Evolutionary conservation across 2,888 invertebrate species (phyloP).

Genomic region (Erebia palarica): DNA sequence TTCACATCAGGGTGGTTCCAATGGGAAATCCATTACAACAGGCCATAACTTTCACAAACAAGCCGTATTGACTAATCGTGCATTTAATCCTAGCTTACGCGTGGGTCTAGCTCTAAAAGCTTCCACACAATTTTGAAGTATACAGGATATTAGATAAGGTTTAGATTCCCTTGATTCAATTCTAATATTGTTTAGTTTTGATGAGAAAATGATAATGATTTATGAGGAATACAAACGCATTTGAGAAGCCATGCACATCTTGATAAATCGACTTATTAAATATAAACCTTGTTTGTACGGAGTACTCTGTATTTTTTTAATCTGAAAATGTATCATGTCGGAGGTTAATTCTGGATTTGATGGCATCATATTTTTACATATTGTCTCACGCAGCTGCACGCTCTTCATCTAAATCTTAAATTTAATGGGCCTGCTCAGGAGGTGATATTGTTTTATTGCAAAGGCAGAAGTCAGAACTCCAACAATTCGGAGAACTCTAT

Average conservation of each 20-base stretch:
- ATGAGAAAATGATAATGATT: slow-evolving; percentile 63
- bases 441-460: slow-evolving; percentile 35
- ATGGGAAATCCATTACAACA: slow-evolving; percentile 34
- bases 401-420: slow-evolving; percentile 36
- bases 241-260: slow-evolving; percentile 53
- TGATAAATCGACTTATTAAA: slow-evolving; percentile 56
- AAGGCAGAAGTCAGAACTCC: slow-evolving; percentile 15
- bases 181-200: slow-evolving; percentile 45
- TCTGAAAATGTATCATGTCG: slow-evolving; percentile 20
- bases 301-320: slow-evolving; percentile 17
- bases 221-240: slow-evolving; percentile 56
- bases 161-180: slow-evolving; percentile 32
- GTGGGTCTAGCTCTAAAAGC: slow-evolving; percentile 24
- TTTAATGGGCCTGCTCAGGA: slow-evolving; percentile 35
- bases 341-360: slow-evolving; percentile 27
- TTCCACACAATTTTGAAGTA: slow-evolving; percentile 42
- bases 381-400: slow-evolving; percentile 30
- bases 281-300: not conserved
- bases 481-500: slow-evolving; percentile 2
- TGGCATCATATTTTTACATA: slow-evolving; percentile 29
- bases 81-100: slow-evolving; percentile 46
- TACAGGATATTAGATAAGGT: slow-evolving; percentile 39
- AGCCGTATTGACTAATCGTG: slow-evolving; percentile 49
- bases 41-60: slow-evolving; percentile 45
- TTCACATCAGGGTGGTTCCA: slow-evolving; percentile 34